These are phyloP conservation scores for Corydoras sp. DNA, from an alignment of 2,113 vertebrate genomes.

Conservation along the genomic window DNA sequence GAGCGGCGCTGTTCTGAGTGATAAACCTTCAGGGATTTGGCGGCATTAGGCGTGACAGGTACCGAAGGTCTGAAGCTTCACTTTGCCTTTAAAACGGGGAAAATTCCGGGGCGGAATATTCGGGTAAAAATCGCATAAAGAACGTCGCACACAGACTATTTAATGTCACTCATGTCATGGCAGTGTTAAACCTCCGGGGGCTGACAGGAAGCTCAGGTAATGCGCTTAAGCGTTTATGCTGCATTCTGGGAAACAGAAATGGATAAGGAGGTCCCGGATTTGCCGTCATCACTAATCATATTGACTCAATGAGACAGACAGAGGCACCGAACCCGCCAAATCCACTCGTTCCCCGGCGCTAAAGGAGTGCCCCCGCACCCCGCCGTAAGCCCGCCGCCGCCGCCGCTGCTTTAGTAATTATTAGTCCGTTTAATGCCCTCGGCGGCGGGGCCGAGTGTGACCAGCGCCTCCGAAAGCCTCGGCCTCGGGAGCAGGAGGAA, in stretches of 20 bases:
- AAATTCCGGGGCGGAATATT: slow-evolving; percentile 20
- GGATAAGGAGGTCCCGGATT: slow-evolving; percentile 28
- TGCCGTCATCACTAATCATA: slow-evolving; percentile 40
- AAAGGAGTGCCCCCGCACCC: slow-evolving; percentile 17
- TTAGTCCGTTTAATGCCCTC: slow-evolving; percentile 39
- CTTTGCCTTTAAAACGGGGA: slow-evolving; percentile 50
- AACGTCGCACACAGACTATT: slow-evolving; percentile 20
- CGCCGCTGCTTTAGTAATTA: slow-evolving; percentile 15
- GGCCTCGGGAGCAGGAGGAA: slow-evolving; percentile 56
- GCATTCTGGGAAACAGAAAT: slow-evolving; percentile 36
- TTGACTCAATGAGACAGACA: slow-evolving; percentile 39
- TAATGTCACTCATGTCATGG: slow-evolving; percentile 27
- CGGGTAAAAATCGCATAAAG: neutral
- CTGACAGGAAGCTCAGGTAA: slow-evolving; percentile 38
- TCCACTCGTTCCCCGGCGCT: neutral
- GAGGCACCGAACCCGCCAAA: slow-evolving; percentile 12
- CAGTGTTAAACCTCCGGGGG: slow-evolving; percentile 12
- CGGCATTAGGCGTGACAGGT: neutral
- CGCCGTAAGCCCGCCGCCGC: slow-evolving; percentile 6
- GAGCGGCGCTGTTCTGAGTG: neutral
- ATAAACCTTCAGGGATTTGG: neutral
- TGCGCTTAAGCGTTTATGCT: slow-evolving; percentile 39
- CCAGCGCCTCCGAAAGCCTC: slow-evolving; percentile 54
- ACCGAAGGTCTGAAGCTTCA: neutral
- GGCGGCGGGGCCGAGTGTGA: slow-evolving; percentile 44